A percentile compares a stretch with the other conserved stretches of the same genome.
Conservation (phyloP, 2,113 vertebrate genomes). For the Coptodon bakossiorum region DNA sequence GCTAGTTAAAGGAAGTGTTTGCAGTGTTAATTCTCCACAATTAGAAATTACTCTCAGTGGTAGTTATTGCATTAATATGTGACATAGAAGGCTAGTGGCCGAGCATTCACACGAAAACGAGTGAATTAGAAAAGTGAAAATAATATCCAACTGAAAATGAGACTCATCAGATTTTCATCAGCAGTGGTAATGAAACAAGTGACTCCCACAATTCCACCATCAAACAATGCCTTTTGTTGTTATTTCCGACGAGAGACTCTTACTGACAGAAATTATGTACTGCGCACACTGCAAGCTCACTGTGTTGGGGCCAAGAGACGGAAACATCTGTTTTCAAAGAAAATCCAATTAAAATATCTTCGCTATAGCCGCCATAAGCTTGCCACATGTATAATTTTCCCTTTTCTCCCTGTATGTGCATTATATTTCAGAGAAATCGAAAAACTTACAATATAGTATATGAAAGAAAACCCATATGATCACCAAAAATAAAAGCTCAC, state of each 20-base stretch:
- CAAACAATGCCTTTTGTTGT: neutral
- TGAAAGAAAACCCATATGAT: neutral
- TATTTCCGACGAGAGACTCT: neutral
- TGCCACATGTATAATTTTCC: neutral
- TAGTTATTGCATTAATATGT: neutral
- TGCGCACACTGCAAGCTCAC: neutral
- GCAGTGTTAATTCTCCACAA: neutral
- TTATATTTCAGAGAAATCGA: neutral
- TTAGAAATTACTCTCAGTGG: neutral
- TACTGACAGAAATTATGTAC: neutral
- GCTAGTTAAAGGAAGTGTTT: neutral
- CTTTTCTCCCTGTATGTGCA: conserved; percentile 2
- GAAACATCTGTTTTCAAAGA: neutral
- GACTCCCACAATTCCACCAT: neutral
- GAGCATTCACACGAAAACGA: neutral
- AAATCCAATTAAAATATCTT: conserved; percentile 13
- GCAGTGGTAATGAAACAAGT: neutral
- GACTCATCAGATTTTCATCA: neutral
- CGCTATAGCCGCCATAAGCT: neutral
- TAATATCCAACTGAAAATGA: neutral
- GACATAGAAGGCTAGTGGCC: neutral
- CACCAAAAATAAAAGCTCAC: neutral
- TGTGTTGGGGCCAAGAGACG: neutral
- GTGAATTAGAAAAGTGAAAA: neutral
- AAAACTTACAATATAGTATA: neutral